These are phyloP conservation scores for Steinernema hermaphroditum DNA, from an alignment of 2,888 invertebrate species.

Conservation along the genomic window DNA sequence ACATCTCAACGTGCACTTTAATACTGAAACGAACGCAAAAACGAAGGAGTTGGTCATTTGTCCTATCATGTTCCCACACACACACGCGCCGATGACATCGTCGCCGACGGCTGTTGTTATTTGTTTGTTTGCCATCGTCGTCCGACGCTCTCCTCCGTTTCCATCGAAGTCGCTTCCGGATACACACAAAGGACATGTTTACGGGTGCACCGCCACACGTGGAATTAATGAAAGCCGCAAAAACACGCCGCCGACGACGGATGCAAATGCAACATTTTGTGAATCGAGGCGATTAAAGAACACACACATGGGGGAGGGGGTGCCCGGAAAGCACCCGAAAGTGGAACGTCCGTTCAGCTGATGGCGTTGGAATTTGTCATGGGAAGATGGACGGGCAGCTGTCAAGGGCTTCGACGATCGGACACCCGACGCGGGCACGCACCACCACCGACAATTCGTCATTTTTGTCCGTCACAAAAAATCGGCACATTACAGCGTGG, in stretches of 20 bases:
- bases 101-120: constrained; percentile 3
- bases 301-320: no score
- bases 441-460: not conserved
- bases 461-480: not conserved
- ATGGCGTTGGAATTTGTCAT: constrained; percentile 18
- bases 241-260: no score
- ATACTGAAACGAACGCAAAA: constrained; percentile 18
- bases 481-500: constrained; percentile 4
- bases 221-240: no score
- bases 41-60: constrained; percentile 26
- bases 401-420: not conserved
- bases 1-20: constrained; percentile 21
- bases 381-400: constrained; percentile 13
- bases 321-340: no score
- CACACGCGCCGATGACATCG: no score
- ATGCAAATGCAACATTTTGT: no score
- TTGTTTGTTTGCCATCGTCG: constrained; percentile 1
- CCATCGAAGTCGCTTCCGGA: not conserved
- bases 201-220: no score
- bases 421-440: not conserved
- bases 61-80: constrained; percentile 18
- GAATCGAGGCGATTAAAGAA: no score
- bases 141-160: not conserved
- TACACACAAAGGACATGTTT: not conserved
- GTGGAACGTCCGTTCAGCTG: constrained; percentile 7